Evolutionary conservation across 1,140 invertebrate genomes (phyloP), one percentile per base, ranked within the genome.

Genomic region (Drosophila sulfurigaster): DNA sequence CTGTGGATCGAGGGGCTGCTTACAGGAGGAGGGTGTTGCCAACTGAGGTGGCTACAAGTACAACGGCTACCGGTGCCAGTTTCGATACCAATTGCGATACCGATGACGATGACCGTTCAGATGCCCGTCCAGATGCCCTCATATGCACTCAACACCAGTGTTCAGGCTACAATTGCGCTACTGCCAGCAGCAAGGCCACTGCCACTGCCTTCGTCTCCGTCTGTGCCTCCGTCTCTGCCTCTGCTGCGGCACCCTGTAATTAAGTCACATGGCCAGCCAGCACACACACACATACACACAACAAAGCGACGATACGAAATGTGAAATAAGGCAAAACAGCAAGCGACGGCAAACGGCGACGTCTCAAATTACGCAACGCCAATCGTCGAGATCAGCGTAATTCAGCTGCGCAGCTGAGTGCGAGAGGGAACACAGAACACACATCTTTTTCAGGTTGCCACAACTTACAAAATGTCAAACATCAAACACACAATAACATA

Each of bases 151-250:
- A 46, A 57, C 49, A 57, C 20, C 43, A 49, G 32, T 52, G 20
- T 11, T 20, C 30, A 52, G 30, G 7, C 41, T 43, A 13, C 58
- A 45, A 51, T 49, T 60, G 2, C 35, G 52, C 58, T 45, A 75
- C 77, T 60, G 64, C 56, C 81, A 64, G 66, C 30, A 69, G 69
- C 80, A 82, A 83, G 81, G 81, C 75, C 82, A 80, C 73, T 49
- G 54, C 79, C 62, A 63, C 78, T 51, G 67, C 72, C 51, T 51
- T 20, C 11, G 57, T 25, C 46, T 0, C 45, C 16, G 30, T 25
- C 38, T 25, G 2, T 25, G 20, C 8, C 56, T 11, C n/a, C 13
- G 48, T 8, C 20, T 16, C 15, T n/a, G 81, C 66, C 78, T 54
- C 72, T 57, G 43, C 30, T 56, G 51, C 20, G 52, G 11, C 45